A percentile compares a stretch with the other conserved stretches of the same genome.
Conservation (phyloP, 30 jellyfish, hydroid and myxozoan species). For the Pseudorhiza aurosa region DNA sequence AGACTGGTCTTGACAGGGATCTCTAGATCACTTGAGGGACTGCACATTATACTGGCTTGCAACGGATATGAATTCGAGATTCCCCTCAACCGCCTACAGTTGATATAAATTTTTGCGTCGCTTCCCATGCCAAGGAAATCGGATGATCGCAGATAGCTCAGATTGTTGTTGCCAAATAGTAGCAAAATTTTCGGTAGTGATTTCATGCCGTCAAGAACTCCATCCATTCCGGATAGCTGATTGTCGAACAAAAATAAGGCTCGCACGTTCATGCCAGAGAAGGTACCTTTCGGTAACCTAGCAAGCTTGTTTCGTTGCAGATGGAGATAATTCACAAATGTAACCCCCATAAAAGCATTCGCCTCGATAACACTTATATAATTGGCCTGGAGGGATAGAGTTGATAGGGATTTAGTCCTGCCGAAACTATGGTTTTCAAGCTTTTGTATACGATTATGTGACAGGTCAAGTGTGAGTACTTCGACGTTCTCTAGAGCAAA, state of each 20-base stretch:
- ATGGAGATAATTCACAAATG: not conserved
- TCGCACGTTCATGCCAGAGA: slow-evolving; percentile 6
- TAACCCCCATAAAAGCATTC: slow-evolving; percentile 16
- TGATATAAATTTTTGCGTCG: not conserved
- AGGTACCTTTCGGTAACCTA: slow-evolving; percentile 1
- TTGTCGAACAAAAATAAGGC: slow-evolving; percentile 23
- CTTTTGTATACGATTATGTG: not conserved
- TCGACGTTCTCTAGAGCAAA: not conserved
- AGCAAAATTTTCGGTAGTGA: slow-evolving; percentile 1
- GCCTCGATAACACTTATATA: not conserved
- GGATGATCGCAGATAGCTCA: not conserved
- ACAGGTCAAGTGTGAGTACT: not conserved
- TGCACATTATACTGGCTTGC: slow-evolving; percentile 18
- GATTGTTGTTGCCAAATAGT: slow-evolving; percentile 8
- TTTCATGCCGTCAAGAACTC: slow-evolving; percentile 30
- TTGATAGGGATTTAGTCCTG: not conserved
- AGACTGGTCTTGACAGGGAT: not conserved
- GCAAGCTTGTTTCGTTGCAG: slow-evolving; percentile 20
- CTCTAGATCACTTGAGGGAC: not conserved
- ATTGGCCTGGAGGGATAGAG: slow-evolving; percentile 8
- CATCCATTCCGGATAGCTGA: slow-evolving; percentile 11
- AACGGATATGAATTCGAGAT: not conserved
- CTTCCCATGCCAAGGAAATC: not conserved
- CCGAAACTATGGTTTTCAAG: not conserved
- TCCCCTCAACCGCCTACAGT: not conserved